Percentiles rank a stretch among this genome's conserved stretches.
These are phyloP conservation scores for Gobius niger DNA, from an alignment of 2,113 vertebrate genomes.

Conservation along the genomic window DNA sequence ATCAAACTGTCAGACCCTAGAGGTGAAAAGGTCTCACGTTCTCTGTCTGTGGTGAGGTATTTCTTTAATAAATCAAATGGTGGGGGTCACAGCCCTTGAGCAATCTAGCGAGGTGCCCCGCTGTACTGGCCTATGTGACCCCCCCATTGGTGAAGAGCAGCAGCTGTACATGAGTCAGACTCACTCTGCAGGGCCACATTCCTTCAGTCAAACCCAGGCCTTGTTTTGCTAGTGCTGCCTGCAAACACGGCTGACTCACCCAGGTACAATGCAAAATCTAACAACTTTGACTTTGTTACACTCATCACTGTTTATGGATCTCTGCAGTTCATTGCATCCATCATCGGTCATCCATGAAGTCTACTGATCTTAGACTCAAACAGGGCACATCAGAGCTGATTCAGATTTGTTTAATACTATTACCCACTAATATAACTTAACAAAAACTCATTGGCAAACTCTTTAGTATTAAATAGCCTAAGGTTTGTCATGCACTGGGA, in stretches of 20 bases:
- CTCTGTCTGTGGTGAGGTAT: not conserved
- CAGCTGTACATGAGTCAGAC: constrained; percentile 32
- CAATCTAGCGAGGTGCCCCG: not conserved
- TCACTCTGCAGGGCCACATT: constrained; percentile 46
- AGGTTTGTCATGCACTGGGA: too few relatives aligned
- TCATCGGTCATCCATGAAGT: not conserved
- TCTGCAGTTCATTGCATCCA: not conserved
- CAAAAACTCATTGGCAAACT: too few relatives aligned
- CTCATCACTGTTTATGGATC: not conserved
- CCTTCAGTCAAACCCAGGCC: constrained; percentile 30
- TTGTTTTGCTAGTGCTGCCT: constrained; percentile 18
- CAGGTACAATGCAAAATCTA: not conserved
- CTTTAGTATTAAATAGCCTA: too few relatives aligned
- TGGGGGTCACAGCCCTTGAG: not conserved
- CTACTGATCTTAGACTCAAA: not conserved
- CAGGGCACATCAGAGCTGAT: not conserved
- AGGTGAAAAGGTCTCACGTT: not conserved
- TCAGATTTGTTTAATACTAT: not conserved
- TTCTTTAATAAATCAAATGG: constrained; percentile 6
- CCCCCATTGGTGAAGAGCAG: not conserved
- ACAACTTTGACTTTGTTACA: not conserved
- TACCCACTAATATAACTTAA: not conserved
- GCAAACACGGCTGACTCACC: constrained; percentile 22
- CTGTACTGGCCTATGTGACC: not conserved
- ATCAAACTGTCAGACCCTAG: not conserved